Evolutionary conservation across 2,113 vertebrate species (phyloP).

Genomic region (Pterocles gutturalis): DNA sequence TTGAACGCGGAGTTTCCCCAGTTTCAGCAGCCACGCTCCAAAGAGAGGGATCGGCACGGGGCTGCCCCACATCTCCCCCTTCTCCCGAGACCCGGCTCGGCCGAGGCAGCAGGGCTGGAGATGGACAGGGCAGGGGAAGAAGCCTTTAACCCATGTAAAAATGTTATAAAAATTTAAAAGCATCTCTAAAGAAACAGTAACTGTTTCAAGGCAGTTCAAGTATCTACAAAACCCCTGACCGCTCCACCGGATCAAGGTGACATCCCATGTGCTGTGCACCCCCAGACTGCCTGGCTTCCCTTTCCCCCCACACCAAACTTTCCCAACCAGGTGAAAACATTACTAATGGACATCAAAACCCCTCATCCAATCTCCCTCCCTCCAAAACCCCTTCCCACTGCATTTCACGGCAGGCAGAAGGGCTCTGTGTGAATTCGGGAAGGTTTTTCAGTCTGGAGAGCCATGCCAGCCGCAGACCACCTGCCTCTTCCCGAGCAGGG

Average conservation of each 20-base stretch:
- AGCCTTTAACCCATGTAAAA: background rate
- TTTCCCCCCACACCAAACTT: background rate
- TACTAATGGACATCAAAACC: background rate
- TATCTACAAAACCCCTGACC: background rate
- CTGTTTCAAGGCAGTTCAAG: background rate
- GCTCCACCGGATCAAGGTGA: background rate
- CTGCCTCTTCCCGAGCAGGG: background rate
- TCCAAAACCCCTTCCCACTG: background rate
- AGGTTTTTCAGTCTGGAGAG: background rate
- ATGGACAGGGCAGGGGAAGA: fast-evolving
- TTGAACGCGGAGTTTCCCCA: background rate
- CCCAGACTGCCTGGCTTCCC: background rate
- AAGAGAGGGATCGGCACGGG: background rate
- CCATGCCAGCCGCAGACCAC: fast-evolving
- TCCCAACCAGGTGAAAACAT: background rate
- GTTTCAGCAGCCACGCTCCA: background rate
- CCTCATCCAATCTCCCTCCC: background rate
- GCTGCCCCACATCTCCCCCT: background rate
- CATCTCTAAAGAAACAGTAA: background rate
- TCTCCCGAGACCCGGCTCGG: background rate
- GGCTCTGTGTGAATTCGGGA: background rate
- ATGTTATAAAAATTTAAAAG: background rate
- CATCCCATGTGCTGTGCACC: background rate
- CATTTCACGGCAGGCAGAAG: background rate
- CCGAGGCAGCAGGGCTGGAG: background rate